These are phyloP conservation scores for Capitulum mitella DNA, from an alignment of 2,888 invertebrate species.

Conservation along the genomic window DNA sequence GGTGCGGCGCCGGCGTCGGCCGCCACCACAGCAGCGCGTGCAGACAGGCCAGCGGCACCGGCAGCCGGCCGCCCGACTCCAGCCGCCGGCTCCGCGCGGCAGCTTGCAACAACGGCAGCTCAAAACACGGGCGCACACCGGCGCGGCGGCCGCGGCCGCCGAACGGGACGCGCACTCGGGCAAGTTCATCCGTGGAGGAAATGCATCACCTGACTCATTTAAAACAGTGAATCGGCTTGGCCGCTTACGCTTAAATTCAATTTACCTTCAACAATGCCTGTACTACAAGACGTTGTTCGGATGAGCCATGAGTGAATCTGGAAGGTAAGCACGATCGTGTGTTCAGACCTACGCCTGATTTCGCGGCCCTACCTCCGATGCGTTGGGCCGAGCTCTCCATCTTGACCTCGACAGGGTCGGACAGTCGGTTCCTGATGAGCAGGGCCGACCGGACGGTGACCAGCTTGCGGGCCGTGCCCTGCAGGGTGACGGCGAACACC, in stretches of 20 bases:
- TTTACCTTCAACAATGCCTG: too few relatives aligned
- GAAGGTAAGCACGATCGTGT: too few relatives aligned
- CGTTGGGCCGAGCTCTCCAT: conserved; percentile 51
- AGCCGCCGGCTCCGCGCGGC: neutral
- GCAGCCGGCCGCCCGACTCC: conserved; percentile 3
- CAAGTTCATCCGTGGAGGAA: too few relatives aligned
- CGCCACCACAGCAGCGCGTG: conserved; percentile 18
- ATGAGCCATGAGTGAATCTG: too few relatives aligned
- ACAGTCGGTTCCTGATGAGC: conserved; percentile 66
- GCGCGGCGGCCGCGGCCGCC: too few relatives aligned
- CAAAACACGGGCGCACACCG: neutral
- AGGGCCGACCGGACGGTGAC: conserved; percentile 87
- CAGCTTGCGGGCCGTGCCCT: conserved; percentile 88
- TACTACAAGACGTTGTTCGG: too few relatives aligned
- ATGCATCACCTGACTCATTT: too few relatives aligned
- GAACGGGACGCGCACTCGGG: too few relatives aligned
- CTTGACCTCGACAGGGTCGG: conserved; percentile 62
- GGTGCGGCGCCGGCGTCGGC: neutral
- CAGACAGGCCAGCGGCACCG: neutral
- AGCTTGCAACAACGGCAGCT: conserved; percentile 13
- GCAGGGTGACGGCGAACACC: conserved; percentile 82
- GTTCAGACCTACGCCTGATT: too few relatives aligned
- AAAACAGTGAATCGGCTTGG: too few relatives aligned
- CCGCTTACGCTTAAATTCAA: too few relatives aligned
- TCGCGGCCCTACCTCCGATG: conserved; percentile 36